Base-by-base conservation (phyloP, 2,797 vertebrate species). In the Trachurus trachurus region DNA sequence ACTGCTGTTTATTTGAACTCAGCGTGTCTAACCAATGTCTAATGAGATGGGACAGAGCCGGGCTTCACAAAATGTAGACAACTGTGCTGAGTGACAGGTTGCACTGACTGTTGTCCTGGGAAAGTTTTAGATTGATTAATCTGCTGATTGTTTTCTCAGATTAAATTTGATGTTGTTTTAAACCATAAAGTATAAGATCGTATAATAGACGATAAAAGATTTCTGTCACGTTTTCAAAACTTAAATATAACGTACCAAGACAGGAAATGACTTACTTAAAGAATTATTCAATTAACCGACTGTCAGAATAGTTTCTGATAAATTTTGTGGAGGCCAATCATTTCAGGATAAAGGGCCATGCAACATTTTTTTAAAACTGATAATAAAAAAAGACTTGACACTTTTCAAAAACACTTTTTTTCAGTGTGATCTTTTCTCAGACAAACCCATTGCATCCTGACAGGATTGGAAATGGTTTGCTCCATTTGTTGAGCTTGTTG, bases 1-100 rank as follows among this genome's bases (percentile, higher is more conserved):
- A 50, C 6, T 40, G 31, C 39, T 65, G 62, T 66, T 60, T 59
- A 21, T 71, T 60, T 66, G 16, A 61, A 42, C 56, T 56, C 13
- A 31, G 42, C 13, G 5, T 44, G 42, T 44, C 13, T 44, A 15
- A 44, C 1, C 17, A 37, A 2, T 54, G 58, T 68, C 37, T 6
- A 37, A 59, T 58, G 39, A 54, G 22, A 59, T 31, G 1, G 21
- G 53, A 45, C 52, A 62, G 37, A 3, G 21, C n/a, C n/a, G n/a
- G 10, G 37, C 58, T 34, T 45, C 19, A 26, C 26, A 26, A 26
- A 26, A 40, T 2, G 26, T 17, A 19, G 34, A 9, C 37, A 13
- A 42, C 9, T 26, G 21, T 0, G 17, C 21, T 47, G 3, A 76
- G 19, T 53, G 72, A 15, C 29, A 47, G 13, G 19, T 61, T 45